Base-by-base conservation (phyloP, 2,797 vertebrate species). In the Rhinophrynus dorsalis region DNA sequence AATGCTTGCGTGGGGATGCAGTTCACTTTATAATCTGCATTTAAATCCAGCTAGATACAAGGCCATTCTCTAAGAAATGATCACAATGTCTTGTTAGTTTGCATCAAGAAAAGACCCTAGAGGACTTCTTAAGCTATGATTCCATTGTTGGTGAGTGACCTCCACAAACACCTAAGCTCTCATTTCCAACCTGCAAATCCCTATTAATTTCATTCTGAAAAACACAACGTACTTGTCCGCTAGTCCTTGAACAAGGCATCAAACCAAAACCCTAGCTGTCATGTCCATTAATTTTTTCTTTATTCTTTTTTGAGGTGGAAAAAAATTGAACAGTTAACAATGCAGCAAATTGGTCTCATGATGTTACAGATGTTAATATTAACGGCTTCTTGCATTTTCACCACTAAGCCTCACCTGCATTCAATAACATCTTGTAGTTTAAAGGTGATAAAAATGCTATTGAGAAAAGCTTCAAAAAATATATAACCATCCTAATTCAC, bases 1-100 rank as follows among this genome's bases (percentile, higher is more conserved):
- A 88, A 90, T 88, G 85, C 86, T 88, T 87, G 83, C 80, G 84
- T 84, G 52, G 84, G 85, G 86, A 87, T 88, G 82, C 86, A 85
- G 84, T 88, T 89, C 88, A 83, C 83, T 86, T 90, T 86, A 84
- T 90, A 90, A 92, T 91, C 87, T 89, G 82, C 78, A 85, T 89
- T 91, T 85, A 89, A 91, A 90, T 89, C 83, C 82, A 81, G 77
- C 80, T 84, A 88, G 86, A 82, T 90, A 85, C 78, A 86, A 85
- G 81, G 83, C 84, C 84, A 90, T 83, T 83, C 85, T 83, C 72
- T 74, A 71, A 80, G 74, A 88, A 91, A 90, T 90, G 84, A 91
- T 91, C 84, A 83, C 84, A 81, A 82, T 83, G 85, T 88, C 85
- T 86, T 85, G 81, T 88, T 86, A 90, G 86, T 84, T 80, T 82